phyloP scores from a whole-genome alignment of 1,140 invertebrate species.

The Meloidogyne exigua region DNA sequence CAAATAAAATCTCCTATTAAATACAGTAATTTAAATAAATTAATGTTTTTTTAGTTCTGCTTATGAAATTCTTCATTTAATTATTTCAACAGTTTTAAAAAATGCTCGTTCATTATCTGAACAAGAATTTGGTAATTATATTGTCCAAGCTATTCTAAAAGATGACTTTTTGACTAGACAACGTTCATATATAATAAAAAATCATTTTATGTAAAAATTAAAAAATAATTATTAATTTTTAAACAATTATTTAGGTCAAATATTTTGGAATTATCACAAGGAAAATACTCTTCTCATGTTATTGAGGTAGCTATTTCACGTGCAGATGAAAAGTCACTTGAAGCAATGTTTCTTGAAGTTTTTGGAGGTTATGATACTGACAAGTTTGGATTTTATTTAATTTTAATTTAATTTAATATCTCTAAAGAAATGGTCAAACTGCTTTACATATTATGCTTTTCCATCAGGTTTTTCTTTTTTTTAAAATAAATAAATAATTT shows the following conservation, averaged over 20 bases:
- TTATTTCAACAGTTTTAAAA: conserved; percentile 35
- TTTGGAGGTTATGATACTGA: conserved; percentile 47
- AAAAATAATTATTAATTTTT: neutral
- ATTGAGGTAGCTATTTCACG: conserved; percentile 49
- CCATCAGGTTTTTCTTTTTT: neutral
- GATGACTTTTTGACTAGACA: conserved; percentile 22
- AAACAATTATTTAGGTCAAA: conserved; percentile 37
- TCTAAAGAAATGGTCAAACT: neutral
- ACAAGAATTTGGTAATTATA: conserved; percentile 45
- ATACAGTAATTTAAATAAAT: neutral
- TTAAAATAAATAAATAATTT: neutral
- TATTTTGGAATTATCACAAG: conserved; percentile 49
- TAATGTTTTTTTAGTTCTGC: conserved; percentile 19
- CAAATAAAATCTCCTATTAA: no score
- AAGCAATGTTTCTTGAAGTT: conserved; percentile 47
- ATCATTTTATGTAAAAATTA: conserved; percentile 20
- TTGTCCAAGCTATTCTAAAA: conserved; percentile 37
- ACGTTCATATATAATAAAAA: conserved; percentile 34
- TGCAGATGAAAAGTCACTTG: conserved; percentile 27
- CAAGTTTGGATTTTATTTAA: conserved; percentile 15
- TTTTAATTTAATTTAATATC: no score
- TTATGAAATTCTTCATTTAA: conserved; percentile 28
- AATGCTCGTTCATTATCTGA: conserved; percentile 29
- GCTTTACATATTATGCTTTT: conserved; percentile 5
- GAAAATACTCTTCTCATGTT: conserved; percentile 57